phyloP scores from a whole-genome alignment of 2,888 invertebrate species.

The Stomorhina lunata region DNA sequence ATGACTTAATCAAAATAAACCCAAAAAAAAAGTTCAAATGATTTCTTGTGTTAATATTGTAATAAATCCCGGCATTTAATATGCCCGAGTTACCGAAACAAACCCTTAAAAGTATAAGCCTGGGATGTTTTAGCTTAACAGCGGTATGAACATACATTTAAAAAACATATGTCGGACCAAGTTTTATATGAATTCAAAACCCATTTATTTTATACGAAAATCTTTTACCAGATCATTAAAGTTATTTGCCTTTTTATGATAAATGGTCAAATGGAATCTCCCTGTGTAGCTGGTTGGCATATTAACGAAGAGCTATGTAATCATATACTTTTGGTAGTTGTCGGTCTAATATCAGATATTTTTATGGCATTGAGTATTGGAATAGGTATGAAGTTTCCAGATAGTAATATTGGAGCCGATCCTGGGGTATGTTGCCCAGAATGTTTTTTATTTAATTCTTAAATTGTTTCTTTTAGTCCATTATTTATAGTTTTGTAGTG shows the following conservation, averaged over 20 bases:
- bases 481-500: conserved; percentile 63
- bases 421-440: conserved; percentile 47
- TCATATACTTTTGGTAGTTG: conserved; percentile 15
- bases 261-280: conserved; percentile 6
- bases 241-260: conserved; percentile 25
- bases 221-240: conserved; percentile 36
- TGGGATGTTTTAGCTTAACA: too few relatives aligned
- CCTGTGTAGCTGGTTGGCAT: conserved; percentile 59
- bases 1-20: not conserved
- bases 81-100: conserved; percentile 31
- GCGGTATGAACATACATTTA: too few relatives aligned
- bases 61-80: not conserved
- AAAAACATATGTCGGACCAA: not conserved
- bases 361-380: conserved; percentile 30
- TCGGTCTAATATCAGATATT: conserved; percentile 37
- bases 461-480: conserved; percentile 44
- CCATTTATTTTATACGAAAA: too few relatives aligned
- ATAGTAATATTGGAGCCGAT: conserved; percentile 61
- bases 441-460: not conserved
- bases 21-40: not conserved
- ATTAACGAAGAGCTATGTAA: conserved; percentile 42
- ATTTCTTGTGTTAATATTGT: not conserved
- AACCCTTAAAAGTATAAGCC: not conserved
- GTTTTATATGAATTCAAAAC: not conserved
- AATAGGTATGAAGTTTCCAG: conserved; percentile 18